Percentiles rank a stretch among this genome's conserved stretches.
Conservation (phyloP, 2,797 vertebrate species). For the Antrozous pallidus region DNA sequence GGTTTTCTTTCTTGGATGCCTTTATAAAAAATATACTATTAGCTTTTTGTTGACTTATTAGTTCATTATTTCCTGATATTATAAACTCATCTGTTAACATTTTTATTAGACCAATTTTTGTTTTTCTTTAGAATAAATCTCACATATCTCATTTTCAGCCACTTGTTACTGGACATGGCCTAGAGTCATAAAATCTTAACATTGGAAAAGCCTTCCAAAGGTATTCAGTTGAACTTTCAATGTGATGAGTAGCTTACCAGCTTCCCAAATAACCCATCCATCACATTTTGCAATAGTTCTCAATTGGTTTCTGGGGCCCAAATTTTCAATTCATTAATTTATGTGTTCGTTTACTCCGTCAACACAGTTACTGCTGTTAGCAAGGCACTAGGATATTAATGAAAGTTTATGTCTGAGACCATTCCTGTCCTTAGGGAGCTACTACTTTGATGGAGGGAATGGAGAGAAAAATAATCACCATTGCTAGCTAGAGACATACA, state of each 20-base stretch:
- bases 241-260: neutral
- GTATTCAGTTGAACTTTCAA: neutral
- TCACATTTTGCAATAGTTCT: neutral
- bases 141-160: neutral
- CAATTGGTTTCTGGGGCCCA: neutral
- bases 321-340: neutral
- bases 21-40: slow-evolving; percentile 4
- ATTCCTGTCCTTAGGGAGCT: neutral
- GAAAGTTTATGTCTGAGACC: neutral
- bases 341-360: neutral
- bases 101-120: neutral
- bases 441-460: neutral
- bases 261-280: neutral
- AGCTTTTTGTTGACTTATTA: neutral
- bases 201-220: neutral
- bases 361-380: neutral
- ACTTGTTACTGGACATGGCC: neutral
- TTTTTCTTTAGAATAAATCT: neutral
- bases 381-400: neutral
- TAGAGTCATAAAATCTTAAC: neutral
- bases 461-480: neutral
- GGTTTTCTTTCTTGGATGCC: neutral
- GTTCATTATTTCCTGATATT: neutral
- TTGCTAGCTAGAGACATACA: neutral
- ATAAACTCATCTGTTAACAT: neutral